Base-by-base conservation (phyloP, 2,797 vertebrate species). In the Propithecus perrieri region DNA sequence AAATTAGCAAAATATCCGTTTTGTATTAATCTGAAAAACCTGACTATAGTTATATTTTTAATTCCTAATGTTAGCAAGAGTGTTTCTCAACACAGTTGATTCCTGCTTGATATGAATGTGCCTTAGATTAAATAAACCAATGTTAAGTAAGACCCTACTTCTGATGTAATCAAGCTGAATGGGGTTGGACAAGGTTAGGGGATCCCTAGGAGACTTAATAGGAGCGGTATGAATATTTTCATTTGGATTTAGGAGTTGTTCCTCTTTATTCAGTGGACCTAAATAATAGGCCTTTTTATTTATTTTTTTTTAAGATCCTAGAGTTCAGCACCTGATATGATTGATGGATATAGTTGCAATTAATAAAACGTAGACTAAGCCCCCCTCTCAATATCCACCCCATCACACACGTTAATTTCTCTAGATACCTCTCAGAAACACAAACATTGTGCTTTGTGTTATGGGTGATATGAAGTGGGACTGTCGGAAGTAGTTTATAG, bases 311-410 rank as follows among this genome's bases (percentile, higher is more conserved):
- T 74, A 75, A 71, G 46, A 72, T 41, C 14, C n/a, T 79, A 11
- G 69, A 71, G 8, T 71, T 92, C 28, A 75, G 33, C 35, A 63
- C 4, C 1, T 80, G 20, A 24, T 89, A 38, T 10, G 4, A 65
- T 2, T 92, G 14, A 15, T 61, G 61, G 46, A 38, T 92, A 26
- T 65, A 10, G 24, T 28, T 38, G 41, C 28, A 38, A 38, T 87
- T 83, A 93, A 78, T 80, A 83, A 92, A 92, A n/a, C 13, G 72
- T 76, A 87, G 33, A 18, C 28, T 67, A 61, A 86, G 13, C 7
- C 1, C 11, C 22, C 7, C 15, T 18, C 4, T 30, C 4, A 20
- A 14, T 5, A 17, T 20, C 20, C 28, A 30, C 20, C 9, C 4
- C 22, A 28, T 30, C 2, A 28, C 11, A 57, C 5, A 59, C 35